Conservation (phyloP, 2,888 invertebrate genomes). For the Cynaeus angustus region DNA sequence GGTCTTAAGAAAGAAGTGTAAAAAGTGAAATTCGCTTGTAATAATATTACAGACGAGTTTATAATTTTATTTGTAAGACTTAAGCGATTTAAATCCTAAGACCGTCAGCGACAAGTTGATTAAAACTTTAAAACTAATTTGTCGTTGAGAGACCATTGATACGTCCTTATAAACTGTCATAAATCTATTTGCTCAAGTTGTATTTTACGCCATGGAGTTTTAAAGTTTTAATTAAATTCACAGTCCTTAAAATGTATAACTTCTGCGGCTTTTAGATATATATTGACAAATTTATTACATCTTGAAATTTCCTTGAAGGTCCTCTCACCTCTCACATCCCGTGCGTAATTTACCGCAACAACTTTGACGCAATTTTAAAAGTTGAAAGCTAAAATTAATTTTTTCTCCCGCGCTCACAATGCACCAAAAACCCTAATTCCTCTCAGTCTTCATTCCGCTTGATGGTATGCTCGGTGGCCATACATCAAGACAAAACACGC, state of each 20-base stretch:
- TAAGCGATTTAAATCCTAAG: constrained; percentile 60
- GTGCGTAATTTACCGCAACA: constrained; percentile 33
- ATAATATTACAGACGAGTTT: constrained; percentile 59
- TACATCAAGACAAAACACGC: constrained; percentile 27
- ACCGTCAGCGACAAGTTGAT: constrained; percentile 68
- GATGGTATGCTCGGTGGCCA: constrained; percentile 26
- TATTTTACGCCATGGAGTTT: constrained; percentile 62
- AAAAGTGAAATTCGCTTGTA: constrained; percentile 46
- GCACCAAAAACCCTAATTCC: constrained; percentile 13
- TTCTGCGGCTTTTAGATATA: constrained; percentile 46
- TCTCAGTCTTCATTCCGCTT: constrained; percentile 21
- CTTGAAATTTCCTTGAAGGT: constrained; percentile 32
- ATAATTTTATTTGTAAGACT: constrained; percentile 62
- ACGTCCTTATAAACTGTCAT: constrained; percentile 68
- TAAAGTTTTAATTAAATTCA: constrained; percentile 66
- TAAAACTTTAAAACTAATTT: constrained; percentile 70
- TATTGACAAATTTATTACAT: constrained; percentile 50
- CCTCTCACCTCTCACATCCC: constrained; percentile 26
- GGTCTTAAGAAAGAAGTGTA: constrained; percentile 38
- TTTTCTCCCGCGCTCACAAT: constrained; percentile 18
- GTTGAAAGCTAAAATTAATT: constrained; percentile 36
- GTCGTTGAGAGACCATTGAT: constrained; percentile 68
- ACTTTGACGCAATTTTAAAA: constrained; percentile 41
- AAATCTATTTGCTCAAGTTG: constrained; percentile 67
- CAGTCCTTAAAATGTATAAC: constrained; percentile 49